Base-by-base conservation (phyloP, 2,888 invertebrate species). In the Artemia sinica region DNA sequence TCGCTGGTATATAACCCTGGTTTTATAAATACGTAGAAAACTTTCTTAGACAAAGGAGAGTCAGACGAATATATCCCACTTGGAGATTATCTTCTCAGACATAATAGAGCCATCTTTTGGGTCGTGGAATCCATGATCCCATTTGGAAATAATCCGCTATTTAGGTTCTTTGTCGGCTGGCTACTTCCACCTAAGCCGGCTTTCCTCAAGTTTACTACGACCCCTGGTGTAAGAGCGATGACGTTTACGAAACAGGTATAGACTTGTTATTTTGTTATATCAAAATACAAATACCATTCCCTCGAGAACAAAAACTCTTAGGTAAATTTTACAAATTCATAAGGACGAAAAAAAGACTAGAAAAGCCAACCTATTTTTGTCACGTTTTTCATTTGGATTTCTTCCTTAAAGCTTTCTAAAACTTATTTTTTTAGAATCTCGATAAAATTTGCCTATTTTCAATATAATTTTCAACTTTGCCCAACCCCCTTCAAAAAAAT, bases 111-210 rank as follows among this genome's bases (percentile, higher is more conserved):
- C 2, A 86, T 86, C 69, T 86, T 86, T 75, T 86, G 86, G 86
- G 86, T 86, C 0, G 83, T 86, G 0, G 85, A 86, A 77, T 83
- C 84, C 28, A 85, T 86, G 86, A 79, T 86, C 66, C 84, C 85
- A 0, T 85, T 85, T 72, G 86, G 86, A n/a, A 86, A 86, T 73
- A 77, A 85, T 73, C 81, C 81, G 0, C 13, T 85, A 8, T 86
- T 86, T 74, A 79, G 85, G 70, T 75, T 80, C 6, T 73, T 85
- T 0, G 83, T 86, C 73, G 86, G 86, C 0, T 86, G 85, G 85
- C 76, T 86, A 0, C 75, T 85, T 49, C 86, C 86, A 0, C 86
- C 86, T 0, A 86, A 86, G 74, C 84, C 85, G 4, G 86, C 86
- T 0, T 86, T 86, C 75, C 75, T 86, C n/a, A 86, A 86, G 74